phyloP scores from a whole-genome alignment of 2,888 invertebrate species.

The Ariolimax columbianus region DNA sequence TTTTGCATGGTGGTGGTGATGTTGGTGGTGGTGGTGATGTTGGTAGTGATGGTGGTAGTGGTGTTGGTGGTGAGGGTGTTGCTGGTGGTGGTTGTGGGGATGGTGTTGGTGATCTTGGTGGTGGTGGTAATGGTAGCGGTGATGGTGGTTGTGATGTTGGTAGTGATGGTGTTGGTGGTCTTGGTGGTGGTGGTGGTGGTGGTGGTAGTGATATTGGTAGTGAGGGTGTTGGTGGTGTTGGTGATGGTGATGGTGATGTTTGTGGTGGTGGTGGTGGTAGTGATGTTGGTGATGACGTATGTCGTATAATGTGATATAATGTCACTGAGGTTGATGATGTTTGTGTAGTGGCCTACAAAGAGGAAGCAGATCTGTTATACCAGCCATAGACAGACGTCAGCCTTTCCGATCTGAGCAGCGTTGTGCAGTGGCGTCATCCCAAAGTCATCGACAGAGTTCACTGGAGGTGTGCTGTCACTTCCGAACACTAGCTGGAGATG shows the following conservation, averaged over 20 bases:
- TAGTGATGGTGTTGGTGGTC: background rate
- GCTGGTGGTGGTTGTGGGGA: background rate
- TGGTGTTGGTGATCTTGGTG: background rate
- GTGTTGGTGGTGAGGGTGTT: background rate
- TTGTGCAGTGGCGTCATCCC: constrained; percentile 40
- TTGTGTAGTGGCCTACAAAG: background rate
- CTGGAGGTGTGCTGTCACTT: background rate
- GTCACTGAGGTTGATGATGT: background rate
- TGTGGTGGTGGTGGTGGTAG: background rate
- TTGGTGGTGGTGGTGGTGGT: background rate
- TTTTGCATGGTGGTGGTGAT: no score
- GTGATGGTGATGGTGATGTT: background rate
- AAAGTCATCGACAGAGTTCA: background rate
- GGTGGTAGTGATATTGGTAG: background rate
- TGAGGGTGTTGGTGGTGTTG: background rate
- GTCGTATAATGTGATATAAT: background rate
- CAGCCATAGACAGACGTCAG: constrained; percentile 44
- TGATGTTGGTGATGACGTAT: background rate
- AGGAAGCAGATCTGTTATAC: constrained; percentile 3
- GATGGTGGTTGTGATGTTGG: background rate
- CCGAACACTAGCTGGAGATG: constrained; percentile 3
- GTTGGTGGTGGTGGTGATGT: no score
- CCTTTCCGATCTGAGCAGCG: constrained; percentile 41
- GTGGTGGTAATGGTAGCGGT: background rate
- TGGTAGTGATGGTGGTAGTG: no score